Evolutionary conservation across 2,797 vertebrate genomes (phyloP).

Genomic region (Anniella stebbinsi): DNA sequence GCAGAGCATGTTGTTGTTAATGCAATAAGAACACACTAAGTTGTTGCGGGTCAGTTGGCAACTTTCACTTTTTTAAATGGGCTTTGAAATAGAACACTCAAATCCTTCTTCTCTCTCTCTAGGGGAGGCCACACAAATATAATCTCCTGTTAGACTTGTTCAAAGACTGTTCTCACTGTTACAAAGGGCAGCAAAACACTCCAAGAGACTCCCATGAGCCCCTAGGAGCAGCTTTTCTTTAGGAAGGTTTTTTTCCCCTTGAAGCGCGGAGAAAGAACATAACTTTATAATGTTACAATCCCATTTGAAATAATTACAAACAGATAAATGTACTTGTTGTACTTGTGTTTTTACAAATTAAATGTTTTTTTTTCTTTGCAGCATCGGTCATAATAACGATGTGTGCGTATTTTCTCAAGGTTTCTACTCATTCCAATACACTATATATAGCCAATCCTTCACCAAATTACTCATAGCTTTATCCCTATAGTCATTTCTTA

Average conservation of each 20-base stretch:
- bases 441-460: not conserved
- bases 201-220: not conserved
- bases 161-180: not conserved
- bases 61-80: not conserved
- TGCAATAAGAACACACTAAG: not conserved
- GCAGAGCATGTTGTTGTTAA: not conserved
- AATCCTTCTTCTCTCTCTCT: not conserved
- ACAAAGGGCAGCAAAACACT: not conserved
- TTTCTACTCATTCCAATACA: not conserved
- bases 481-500: not conserved
- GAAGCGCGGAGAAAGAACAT: not conserved
- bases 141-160: not conserved
- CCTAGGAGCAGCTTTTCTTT: not conserved
- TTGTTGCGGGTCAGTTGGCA: not conserved
- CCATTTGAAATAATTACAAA: slow-evolving; percentile 14
- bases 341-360: not conserved
- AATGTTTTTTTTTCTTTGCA: slow-evolving; percentile 8
- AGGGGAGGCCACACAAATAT: not conserved
- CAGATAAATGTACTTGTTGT: not conserved
- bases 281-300: not conserved
- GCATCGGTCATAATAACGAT: not conserved
- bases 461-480: not conserved
- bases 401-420: not conserved
- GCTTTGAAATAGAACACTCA: not conserved
- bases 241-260: not conserved